Base-by-base conservation (phyloP, 2,797 vertebrate genomes). In the Cuniculus paca region DNA sequence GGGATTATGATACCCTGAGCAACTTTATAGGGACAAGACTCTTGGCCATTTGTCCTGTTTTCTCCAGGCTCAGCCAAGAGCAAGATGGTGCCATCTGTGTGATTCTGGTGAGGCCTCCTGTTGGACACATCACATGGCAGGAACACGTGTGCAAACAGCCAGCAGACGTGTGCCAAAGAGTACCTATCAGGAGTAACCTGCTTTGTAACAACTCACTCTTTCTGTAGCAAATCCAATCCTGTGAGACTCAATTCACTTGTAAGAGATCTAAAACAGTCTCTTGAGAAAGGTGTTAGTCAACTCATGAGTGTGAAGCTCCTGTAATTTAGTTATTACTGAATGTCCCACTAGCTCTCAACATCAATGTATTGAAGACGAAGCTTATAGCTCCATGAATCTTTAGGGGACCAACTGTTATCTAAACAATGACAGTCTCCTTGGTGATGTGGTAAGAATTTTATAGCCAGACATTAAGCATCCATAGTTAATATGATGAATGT, bases 361-460 rank as follows among this genome's bases (percentile, higher is more conserved):
- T 36, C 22, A 24, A 39, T 80, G 26, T 39, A 17, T 16, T 58
- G 31, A 80, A 22, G 3, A 56, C 50, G 16, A 60, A 42, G 79
- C 26, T 11, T 42, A 39, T 10, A 42, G 79, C 7, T 28, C 24
- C 24, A 54, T 42, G 14, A 82, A 31, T 42, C 56, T 61, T 20
- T 60, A 9, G 26, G 36, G 24, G 54, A 42, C 12, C 28, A 36
- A 58, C 14, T 1, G 28, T 42, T 75, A 16, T 28, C 24, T 39
- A 81, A 80, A 79, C 22, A 26, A 60, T 31, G 56, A 26, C 24
- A 39, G n/a, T 13, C 26, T 11, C 74, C 34, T 31, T 82, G 45
- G n/a, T 94, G 79, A 31, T 60, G 56, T 17, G 45, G 45, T 28
- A 85, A 91, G 45, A 81, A 78, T 82, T 86, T 91, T 91, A 78